Conservation (phyloP, 1,140 invertebrate species). For the Cydia splendana region DNA sequence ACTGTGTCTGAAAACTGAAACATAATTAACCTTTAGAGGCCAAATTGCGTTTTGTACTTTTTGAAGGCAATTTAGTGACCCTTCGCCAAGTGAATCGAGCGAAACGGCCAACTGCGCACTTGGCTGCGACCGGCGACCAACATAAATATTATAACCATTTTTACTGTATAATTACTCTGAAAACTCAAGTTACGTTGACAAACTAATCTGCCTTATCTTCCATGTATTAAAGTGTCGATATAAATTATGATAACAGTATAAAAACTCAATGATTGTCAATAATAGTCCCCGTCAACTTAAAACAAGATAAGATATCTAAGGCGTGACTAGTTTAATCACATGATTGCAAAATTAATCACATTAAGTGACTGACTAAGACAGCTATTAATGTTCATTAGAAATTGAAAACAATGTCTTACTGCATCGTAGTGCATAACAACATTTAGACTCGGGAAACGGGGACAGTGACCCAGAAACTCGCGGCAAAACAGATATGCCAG, state of each 20-base stretch:
- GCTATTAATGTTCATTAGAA: neutral
- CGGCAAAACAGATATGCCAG: neutral
- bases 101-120: neutral
- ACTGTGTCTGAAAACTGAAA: neutral
- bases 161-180: neutral
- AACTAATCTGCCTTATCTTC: neutral
- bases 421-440: neutral
- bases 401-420: neutral
- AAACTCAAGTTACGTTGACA: neutral
- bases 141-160: neutral
- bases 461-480: neutral
- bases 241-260: neutral
- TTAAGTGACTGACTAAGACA: neutral
- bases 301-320: conserved; percentile 9
- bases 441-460: neutral
- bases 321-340: conserved; percentile 26
- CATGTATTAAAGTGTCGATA: neutral
- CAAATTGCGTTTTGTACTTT: neutral
- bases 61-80: neutral
- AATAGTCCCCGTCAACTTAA: neutral
- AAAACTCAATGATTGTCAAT: neutral
- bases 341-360: neutral
- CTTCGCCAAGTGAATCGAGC: neutral
- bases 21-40: neutral
- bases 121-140: neutral